Conservation (phyloP, 2,113 vertebrate species). For the Anarrhichthys ocellatus region DNA sequence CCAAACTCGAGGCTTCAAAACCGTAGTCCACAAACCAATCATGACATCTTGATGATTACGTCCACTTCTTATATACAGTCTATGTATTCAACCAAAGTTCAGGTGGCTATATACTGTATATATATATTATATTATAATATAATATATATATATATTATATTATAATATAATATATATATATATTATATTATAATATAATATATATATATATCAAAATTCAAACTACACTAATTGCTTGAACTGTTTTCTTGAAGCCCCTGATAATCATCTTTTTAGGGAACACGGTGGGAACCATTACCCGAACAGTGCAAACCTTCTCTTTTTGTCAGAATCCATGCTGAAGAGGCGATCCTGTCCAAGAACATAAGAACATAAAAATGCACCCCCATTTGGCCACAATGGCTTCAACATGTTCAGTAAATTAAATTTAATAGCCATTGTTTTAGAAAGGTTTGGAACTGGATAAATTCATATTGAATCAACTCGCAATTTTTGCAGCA, state of each 20-base stretch:
- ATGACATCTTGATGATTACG: background rate
- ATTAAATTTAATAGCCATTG: slow-evolving; percentile 51
- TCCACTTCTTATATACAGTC: background rate
- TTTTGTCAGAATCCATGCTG: slow-evolving; percentile 11
- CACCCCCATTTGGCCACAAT: slow-evolving; percentile 17
- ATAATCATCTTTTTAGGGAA: background rate
- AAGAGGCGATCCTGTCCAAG: slow-evolving; percentile 22
- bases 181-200: too few relatives aligned
- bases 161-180: too few relatives aligned
- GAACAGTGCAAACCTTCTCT: background rate
- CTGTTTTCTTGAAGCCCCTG: background rate
- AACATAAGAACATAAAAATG: slow-evolving; percentile 35
- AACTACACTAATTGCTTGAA: background rate
- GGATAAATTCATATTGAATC: slow-evolving; percentile 52
- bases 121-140: too few relatives aligned
- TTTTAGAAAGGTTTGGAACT: slow-evolving; percentile 39
- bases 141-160: too few relatives aligned
- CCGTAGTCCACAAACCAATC: too few relatives aligned
- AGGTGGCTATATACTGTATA: too few relatives aligned
- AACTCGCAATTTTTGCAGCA: slow-evolving; percentile 40
- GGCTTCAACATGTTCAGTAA: slow-evolving; percentile 44
- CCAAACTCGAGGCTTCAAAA: background rate
- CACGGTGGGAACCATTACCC: slow-evolving; percentile 1
- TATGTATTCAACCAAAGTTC: background rate
- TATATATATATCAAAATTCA: background rate